phyloP scores from a whole-genome alignment of 92 coral and sea anemone species.

The Phenganax stokvisi region DNA sequence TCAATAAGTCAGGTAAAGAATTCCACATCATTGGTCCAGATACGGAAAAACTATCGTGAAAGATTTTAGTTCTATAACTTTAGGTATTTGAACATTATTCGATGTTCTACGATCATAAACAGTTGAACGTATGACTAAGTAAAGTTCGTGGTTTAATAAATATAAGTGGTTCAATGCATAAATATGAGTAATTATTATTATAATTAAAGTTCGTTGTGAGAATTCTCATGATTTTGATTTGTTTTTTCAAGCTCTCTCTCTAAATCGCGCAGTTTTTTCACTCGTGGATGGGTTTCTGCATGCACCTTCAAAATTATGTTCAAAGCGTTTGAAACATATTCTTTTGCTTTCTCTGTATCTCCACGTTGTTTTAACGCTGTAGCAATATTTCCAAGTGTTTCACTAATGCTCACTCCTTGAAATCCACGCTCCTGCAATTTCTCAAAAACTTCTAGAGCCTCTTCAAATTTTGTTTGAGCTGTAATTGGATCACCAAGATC shows the following conservation, averaged over 20 bases:
- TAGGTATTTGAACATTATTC: constrained; percentile 12
- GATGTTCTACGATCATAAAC: constrained; percentile 4
- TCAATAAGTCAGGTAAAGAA: background rate
- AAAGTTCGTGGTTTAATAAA: too few species aligned
- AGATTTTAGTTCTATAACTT: background rate
- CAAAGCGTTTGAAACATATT: constrained; percentile 18
- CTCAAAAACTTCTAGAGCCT: constrained; percentile 55
- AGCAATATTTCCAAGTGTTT: constrained; percentile 20
- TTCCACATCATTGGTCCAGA: constrained; percentile 2
- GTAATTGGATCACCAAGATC: constrained; percentile 54
- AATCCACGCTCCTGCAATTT: constrained; percentile 15
- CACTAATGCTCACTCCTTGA: constrained; percentile 19
- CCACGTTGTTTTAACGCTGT: background rate
- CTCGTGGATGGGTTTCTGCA: constrained; percentile 20
- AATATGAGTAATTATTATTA: background rate
- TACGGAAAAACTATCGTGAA: constrained; percentile 3
- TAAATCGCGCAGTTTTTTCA: constrained; percentile 6
- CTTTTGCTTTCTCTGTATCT: constrained; percentile 23
- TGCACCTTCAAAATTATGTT: constrained; percentile 1
- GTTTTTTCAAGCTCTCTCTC: constrained; percentile 13
- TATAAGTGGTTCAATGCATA: background rate
- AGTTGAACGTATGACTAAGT: background rate
- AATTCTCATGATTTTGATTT: background rate
- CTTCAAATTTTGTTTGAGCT: constrained; percentile 47
- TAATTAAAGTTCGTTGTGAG: background rate